Conservation (phyloP, 2,888 invertebrate genomes). For the Clusia tigrina region DNA sequence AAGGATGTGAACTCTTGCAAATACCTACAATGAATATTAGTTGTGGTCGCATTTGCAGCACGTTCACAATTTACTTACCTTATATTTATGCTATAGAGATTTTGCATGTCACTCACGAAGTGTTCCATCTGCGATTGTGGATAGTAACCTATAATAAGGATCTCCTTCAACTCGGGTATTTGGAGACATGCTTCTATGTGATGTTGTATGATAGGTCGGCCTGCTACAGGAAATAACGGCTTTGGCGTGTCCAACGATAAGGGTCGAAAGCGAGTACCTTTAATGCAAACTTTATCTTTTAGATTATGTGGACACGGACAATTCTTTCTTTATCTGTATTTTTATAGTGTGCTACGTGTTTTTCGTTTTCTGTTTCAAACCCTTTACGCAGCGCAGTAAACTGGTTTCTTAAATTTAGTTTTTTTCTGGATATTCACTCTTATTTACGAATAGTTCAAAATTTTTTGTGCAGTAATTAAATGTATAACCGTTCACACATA, state of each 20-base stretch:
- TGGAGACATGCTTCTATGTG: slow-evolving; percentile 92
- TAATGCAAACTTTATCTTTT: not conserved
- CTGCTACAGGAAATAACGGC: slow-evolving; percentile 96
- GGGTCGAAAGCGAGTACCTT: slow-evolving; percentile 96
- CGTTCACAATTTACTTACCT: too few relatives aligned
- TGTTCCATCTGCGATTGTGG: slow-evolving; percentile 82
- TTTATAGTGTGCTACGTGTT: too few relatives aligned
- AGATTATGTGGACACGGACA: too few relatives aligned
- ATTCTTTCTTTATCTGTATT: too few relatives aligned
- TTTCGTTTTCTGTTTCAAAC: too few relatives aligned
- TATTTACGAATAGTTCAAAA: too few relatives aligned
- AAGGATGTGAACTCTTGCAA: slow-evolving; percentile 93
- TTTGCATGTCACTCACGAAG: slow-evolving; percentile 87
- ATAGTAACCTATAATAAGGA: slow-evolving; percentile 94
- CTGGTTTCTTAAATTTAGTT: too few relatives aligned
- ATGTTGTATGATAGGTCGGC: slow-evolving; percentile 94
- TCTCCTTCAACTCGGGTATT: slow-evolving; percentile 83
- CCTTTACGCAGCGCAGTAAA: not conserved
- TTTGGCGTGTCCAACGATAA: slow-evolving; percentile 97
- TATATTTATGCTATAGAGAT: slow-evolving; percentile 81
- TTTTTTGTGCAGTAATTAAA: not conserved
- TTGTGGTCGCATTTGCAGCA: not conserved
- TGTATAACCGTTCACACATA: slow-evolving; percentile 56
- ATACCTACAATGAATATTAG: slow-evolving; percentile 66
- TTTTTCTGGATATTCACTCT: too few relatives aligned